A percentile compares a stretch with the other conserved stretches of the same genome.
These are phyloP conservation scores for Trichoplusia ni DNA, from an alignment of 1,140 invertebrate genomes.

Conservation along the genomic window DNA sequence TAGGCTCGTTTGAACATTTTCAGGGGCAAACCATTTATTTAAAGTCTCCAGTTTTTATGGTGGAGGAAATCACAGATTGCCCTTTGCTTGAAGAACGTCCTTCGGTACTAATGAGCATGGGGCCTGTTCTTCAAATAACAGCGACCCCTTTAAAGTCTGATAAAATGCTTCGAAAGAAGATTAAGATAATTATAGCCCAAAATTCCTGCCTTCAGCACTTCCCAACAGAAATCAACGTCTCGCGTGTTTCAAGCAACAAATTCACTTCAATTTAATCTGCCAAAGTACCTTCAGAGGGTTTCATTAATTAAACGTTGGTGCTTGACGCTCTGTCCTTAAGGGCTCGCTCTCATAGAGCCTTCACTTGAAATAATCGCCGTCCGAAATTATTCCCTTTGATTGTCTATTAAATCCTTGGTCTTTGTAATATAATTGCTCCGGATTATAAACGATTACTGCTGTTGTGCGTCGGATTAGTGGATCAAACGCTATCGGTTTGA, in stretches of 20 bases:
- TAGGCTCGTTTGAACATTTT: too few species aligned
- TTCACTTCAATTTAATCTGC: slow-evolving; percentile 65
- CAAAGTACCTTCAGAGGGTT: slow-evolving; percentile 49
- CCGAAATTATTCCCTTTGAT: slow-evolving; percentile 59
- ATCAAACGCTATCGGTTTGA: slow-evolving; percentile 20
- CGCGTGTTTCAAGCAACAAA: slow-evolving; percentile 41
- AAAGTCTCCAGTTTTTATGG: too few species aligned
- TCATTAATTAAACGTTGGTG: slow-evolving; percentile 63
- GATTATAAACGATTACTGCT: slow-evolving; percentile 38
- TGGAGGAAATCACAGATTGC: too few species aligned
- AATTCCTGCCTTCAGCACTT: background rate
- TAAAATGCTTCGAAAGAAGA: slow-evolving; percentile 6
- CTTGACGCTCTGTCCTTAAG: slow-evolving; percentile 44
- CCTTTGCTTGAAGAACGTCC: too few species aligned
- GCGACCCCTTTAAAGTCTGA: background rate
- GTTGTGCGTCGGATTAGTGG: slow-evolving; percentile 19
- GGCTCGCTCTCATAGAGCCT: slow-evolving; percentile 35
- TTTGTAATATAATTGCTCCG: slow-evolving; percentile 49
- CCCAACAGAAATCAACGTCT: background rate
- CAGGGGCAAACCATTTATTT: too few species aligned
- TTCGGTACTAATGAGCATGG: too few species aligned
- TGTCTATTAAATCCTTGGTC: slow-evolving; percentile 53
- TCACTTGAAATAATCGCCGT: slow-evolving; percentile 59
- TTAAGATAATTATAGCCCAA: background rate
- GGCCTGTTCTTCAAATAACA: too few species aligned